A percentile compares a stretch with the other conserved stretches of the same genome.
These are phyloP conservation scores for Cactoblastis cactorum DNA, from an alignment of 2,888 invertebrate genomes.

Conservation along the genomic window DNA sequence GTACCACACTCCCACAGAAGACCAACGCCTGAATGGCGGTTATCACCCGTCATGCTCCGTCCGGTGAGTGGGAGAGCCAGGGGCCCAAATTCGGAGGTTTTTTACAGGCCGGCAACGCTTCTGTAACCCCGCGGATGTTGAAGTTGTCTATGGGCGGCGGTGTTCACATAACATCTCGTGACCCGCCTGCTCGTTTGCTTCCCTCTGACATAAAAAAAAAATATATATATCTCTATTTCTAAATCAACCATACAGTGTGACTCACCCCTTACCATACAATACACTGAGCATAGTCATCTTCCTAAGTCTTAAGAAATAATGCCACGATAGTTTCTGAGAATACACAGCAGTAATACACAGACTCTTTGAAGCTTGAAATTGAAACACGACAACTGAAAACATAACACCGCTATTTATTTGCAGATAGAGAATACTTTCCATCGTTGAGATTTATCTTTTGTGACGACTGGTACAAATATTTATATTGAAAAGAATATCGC, in stretches of 20 bases:
- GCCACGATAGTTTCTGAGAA: not conserved
- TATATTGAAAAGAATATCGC: not conserved
- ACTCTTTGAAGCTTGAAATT: conserved; percentile 2
- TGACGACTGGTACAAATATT: conserved; percentile 2
- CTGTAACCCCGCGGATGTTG: too few relatives aligned
- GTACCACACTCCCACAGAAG: too few relatives aligned
- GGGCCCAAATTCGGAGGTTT: too few relatives aligned
- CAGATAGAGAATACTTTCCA: not conserved
- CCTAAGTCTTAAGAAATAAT: not conserved
- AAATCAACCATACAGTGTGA: too few relatives aligned
- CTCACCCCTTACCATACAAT: not conserved
- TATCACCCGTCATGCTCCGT: too few relatives aligned
- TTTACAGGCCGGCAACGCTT: too few relatives aligned
- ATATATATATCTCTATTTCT: not conserved
- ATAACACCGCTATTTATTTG: not conserved
- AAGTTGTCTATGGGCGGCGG: too few relatives aligned
- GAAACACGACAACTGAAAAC: conserved; percentile 1
- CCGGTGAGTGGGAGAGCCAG: too few relatives aligned
- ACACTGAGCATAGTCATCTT: not conserved
- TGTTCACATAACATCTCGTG: too few relatives aligned
- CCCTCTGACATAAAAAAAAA: not conserved
- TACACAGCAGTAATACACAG: not conserved
- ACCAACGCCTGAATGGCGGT: too few relatives aligned
- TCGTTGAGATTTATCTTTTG: not conserved
- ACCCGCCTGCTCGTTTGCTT: too few relatives aligned